A percentile compares a stretch with the other conserved stretches of the same genome.
phyloP scores from a whole-genome alignment of 2,797 vertebrate species.

The Acanthopagrus latus region DNA sequence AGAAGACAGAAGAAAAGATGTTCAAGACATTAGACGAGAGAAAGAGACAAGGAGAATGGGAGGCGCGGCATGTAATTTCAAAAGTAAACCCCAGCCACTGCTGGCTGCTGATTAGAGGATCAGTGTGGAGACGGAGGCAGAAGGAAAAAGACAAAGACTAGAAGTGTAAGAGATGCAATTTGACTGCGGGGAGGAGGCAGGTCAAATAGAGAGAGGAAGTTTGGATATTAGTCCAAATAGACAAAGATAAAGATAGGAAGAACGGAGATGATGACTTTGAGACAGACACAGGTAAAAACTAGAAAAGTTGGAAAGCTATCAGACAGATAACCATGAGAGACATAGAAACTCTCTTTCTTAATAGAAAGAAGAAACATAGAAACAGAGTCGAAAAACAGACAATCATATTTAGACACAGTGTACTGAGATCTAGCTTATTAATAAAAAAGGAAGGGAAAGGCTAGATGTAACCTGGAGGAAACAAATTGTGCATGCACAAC shows the following conservation, averaged over 20 bases:
- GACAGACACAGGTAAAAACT: neutral
- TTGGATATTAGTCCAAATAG: constrained; percentile 11
- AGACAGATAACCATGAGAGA: neutral
- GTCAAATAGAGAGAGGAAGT: constrained; percentile 12
- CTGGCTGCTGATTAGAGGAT: constrained; percentile 66
- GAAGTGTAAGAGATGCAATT: constrained; percentile 29
- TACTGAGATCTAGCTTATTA: constrained; percentile 20
- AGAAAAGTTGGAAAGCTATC: constrained; percentile 3
- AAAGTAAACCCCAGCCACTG: constrained; percentile 59
- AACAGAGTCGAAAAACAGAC: neutral
- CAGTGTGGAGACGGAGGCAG: constrained; percentile 39
- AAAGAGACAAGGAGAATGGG: constrained; percentile 29
- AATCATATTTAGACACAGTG: neutral
- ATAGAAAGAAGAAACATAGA: too few species aligned
- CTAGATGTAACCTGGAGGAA: constrained; percentile 51
- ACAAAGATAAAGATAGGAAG: constrained; percentile 8
- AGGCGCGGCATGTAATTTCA: constrained; percentile 56
- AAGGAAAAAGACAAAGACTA: constrained; percentile 32
- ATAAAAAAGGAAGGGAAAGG: neutral
- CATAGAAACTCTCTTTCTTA: too few species aligned
- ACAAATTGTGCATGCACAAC: constrained; percentile 39
- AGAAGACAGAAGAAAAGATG: constrained; percentile 17
- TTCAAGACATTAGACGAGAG: constrained; percentile 33
- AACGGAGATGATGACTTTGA: constrained; percentile 4
- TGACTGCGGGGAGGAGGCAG: constrained; percentile 24